Conservation (phyloP, 2,113 vertebrate species). For the Coracopsis vasa region DNA sequence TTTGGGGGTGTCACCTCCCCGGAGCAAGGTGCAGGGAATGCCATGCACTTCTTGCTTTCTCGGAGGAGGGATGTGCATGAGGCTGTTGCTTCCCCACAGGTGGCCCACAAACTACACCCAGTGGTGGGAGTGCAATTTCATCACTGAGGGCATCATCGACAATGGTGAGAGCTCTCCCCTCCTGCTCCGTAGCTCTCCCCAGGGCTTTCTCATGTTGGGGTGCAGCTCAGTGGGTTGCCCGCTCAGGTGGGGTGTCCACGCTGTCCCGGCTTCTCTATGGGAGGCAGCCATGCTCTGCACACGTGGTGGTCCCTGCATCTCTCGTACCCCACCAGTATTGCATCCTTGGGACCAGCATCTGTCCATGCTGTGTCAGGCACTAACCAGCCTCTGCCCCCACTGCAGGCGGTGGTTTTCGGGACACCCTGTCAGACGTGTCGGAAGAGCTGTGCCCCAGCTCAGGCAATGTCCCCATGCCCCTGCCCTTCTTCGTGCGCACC, state of each 20-base stretch:
- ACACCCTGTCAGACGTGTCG: conserved; percentile 93
- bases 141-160: conserved; percentile 92
- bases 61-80: fast-evolving
- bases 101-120: conserved; percentile 90
- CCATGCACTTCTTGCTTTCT: neutral
- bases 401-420: conserved; percentile 92
- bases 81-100: conserved; percentile 58
- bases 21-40: fast-evolving
- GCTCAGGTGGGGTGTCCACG: fast-evolving
- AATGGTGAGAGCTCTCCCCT: conserved; percentile 74
- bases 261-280: neutral
- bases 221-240: neutral
- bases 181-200: neutral
- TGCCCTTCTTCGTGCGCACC: conserved; percentile 92
- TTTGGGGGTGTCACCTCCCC: neutral
- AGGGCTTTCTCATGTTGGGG: neutral
- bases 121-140: conserved; percentile 98
- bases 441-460: conserved; percentile 97
- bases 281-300: neutral
- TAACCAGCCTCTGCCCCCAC: neutral
- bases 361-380: neutral
- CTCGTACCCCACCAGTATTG: neutral
- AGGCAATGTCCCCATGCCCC: conserved; percentile 83
- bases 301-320: neutral
- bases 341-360: neutral